These are phyloP conservation scores for Plestiodon gilberti DNA, from an alignment of 2,113 vertebrate species.

Conservation along the genomic window DNA sequence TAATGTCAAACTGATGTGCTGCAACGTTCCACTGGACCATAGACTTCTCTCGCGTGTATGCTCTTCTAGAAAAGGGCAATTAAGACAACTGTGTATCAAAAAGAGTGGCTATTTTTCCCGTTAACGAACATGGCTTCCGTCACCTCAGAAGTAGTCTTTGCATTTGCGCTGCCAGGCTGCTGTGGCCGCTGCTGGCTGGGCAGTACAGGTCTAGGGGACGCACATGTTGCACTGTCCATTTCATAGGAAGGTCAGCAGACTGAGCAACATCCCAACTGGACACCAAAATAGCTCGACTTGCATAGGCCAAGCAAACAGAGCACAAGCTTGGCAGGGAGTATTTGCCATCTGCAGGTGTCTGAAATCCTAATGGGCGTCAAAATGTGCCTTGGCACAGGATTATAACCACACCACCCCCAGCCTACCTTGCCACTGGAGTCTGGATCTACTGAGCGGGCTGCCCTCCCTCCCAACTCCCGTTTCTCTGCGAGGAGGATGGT, in stretches of 20 bases:
- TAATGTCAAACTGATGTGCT: not conserved
- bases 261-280: not conserved
- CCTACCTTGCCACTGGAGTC: not conserved
- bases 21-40: accelerated
- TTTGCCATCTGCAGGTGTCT: not conserved
- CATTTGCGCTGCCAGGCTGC: not conserved
- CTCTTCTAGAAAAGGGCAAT: not conserved
- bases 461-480: not conserved
- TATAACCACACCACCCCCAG: not conserved
- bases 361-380: not conserved
- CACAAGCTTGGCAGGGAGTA: not conserved
- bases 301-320: not conserved
- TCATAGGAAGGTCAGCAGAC: constrained; percentile 7
- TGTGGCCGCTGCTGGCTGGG: accelerated
- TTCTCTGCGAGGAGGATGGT: not conserved
- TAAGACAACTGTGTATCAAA: not conserved
- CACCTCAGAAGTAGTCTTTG: not conserved
- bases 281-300: not conserved
- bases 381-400: not conserved
- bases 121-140: not conserved
- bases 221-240: not conserved
- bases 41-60: not conserved
- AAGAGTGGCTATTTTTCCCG: not conserved
- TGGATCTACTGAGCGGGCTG: not conserved
- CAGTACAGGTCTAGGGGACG: not conserved